A percentile compares a stretch with the other conserved stretches of the same genome.
Conservation (phyloP, 1,140 invertebrate genomes). For the Drosophila watanabei region DNA sequence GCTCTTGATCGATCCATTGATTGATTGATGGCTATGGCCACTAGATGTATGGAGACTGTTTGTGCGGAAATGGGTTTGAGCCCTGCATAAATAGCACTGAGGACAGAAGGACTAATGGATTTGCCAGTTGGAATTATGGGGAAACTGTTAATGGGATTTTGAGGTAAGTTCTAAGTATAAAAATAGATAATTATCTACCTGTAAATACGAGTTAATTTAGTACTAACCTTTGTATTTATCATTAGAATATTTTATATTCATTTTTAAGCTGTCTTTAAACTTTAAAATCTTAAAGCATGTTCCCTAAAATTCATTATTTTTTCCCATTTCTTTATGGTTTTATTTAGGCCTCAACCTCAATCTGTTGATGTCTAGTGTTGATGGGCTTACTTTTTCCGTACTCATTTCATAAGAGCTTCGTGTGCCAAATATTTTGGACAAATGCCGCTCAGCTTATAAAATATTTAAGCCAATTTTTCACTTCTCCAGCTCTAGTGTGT, state of each 20-base stretch:
- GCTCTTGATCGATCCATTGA: conserved; percentile 69
- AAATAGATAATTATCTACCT: too few species aligned
- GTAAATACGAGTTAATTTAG: neutral
- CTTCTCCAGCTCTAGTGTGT: neutral
- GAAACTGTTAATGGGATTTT: neutral
- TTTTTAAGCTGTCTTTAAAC: too few species aligned
- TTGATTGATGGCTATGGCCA: conserved; percentile 65
- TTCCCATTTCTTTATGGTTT: neutral
- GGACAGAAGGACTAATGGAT: neutral
- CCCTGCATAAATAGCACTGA: conserved; percentile 30
- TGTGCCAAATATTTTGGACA: conserved; percentile 68
- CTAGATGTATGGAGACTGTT: conserved; percentile 38
- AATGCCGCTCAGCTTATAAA: conserved; percentile 59
- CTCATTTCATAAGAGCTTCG: conserved; percentile 38
- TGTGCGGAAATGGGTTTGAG: conserved; percentile 60
- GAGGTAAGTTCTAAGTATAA: neutral
- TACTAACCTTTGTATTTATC: neutral
- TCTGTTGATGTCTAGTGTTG: conserved; percentile 31
- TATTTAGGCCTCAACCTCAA: neutral
- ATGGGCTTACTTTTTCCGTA: conserved; percentile 17
- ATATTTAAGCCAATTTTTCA: conserved; percentile 63
- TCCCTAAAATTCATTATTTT: neutral
- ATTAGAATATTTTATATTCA: neutral
- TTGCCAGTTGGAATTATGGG: neutral
- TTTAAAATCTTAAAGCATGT: neutral